phyloP scores from a whole-genome alignment of 2,888 invertebrate species.

The Temnothorax unifasciatus region DNA sequence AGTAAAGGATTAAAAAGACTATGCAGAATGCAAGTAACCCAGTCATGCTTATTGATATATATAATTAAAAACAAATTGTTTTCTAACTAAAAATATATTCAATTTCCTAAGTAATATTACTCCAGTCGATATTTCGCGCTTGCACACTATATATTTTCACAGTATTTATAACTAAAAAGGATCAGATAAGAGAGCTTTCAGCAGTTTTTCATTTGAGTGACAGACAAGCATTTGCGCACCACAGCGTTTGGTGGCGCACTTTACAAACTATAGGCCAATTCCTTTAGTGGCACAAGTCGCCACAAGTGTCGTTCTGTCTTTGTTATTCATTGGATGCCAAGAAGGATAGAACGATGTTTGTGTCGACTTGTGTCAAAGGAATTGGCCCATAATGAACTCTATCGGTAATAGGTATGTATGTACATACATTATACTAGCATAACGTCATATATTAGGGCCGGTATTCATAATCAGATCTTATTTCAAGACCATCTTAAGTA shows the following conservation, averaged over 20 bases:
- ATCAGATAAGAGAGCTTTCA: not conserved
- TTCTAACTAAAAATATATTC: not conserved
- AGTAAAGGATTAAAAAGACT: constrained; percentile 87
- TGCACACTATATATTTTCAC: not conserved
- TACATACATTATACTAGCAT: too few relatives aligned
- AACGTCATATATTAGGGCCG: too few relatives aligned
- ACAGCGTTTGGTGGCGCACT: not conserved
- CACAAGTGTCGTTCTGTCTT: too few relatives aligned
- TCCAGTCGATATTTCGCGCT: not conserved
- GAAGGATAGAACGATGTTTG: too few relatives aligned
- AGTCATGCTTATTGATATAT: constrained; percentile 83
- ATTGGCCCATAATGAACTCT: too few relatives aligned
- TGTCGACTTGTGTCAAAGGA: too few relatives aligned
- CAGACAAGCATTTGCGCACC: not conserved
- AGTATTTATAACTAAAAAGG: not conserved
- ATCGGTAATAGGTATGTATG: too few relatives aligned
- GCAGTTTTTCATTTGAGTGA: not conserved
- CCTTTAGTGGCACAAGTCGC: too few relatives aligned
- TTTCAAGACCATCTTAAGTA: too few relatives aligned
- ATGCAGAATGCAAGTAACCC: constrained; percentile 84
- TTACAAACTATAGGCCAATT: not conserved
- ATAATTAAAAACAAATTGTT: constrained; percentile 5
- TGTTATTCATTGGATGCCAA: too few relatives aligned
- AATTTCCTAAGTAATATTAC: not conserved
- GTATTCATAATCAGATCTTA: too few relatives aligned